Conservation (phyloP, 1,140 invertebrate genomes). For the Sminthurides bifidus region DNA sequence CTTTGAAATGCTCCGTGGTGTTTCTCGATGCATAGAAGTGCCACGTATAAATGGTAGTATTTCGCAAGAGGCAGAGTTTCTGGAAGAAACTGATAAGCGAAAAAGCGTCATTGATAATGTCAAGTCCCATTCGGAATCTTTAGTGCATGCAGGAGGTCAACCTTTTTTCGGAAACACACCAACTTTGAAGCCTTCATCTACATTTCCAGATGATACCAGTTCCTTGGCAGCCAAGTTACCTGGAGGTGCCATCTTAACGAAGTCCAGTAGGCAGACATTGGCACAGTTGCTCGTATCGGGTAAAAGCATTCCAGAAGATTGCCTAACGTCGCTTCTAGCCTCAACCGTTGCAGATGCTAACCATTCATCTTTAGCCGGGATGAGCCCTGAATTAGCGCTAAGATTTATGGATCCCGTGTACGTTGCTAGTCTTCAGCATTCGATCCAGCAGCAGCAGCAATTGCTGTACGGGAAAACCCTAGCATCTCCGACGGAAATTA, state of each 20-base stretch:
- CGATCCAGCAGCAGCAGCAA: slow-evolving; percentile 21
- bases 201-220: slow-evolving; percentile 21
- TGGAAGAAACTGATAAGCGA: no score
- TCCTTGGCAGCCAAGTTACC: slow-evolving; percentile 26
- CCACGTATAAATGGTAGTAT: no score
- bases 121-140: neutral
- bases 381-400: slow-evolving; percentile 25
- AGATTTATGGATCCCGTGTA: slow-evolving; percentile 24
- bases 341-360: no score
- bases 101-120: neutral
- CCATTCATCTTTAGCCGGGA: slow-evolving; percentile 8
- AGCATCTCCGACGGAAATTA: neutral
- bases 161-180: slow-evolving; percentile 5
- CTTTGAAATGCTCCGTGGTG: no score
- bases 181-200: slow-evolving; percentile 15
- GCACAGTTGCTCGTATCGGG: slow-evolving; percentile 20
- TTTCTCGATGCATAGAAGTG: no score
- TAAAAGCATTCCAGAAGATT: no score
- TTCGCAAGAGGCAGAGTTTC: no score
- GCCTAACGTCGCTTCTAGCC: no score
- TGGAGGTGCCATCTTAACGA: slow-evolving; percentile 28
- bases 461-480: slow-evolving; percentile 35
- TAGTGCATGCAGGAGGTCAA: no score
- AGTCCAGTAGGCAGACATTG: slow-evolving; percentile 21
- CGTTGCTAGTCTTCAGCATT: slow-evolving; percentile 21